A percentile compares a stretch with the other conserved stretches of the same genome.
Evolutionary conservation across 2,888 invertebrate species (phyloP).

Genomic region (Rhamnusium bicolor): DNA sequence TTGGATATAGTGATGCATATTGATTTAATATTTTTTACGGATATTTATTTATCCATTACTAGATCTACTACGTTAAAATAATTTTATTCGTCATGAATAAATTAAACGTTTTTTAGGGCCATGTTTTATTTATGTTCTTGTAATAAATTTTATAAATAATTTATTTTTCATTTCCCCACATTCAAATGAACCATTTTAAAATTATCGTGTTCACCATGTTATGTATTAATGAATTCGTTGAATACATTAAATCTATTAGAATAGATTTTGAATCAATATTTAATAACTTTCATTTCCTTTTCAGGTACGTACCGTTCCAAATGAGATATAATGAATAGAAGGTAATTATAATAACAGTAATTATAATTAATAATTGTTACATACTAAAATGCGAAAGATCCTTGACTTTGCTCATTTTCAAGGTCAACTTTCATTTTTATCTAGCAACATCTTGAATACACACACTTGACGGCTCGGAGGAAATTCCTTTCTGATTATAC

Average conservation of each 20-base stretch:
- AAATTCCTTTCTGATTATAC: background rate
- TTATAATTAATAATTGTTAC: background rate
- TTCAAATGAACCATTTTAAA: background rate
- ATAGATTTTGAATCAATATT: constrained; percentile 2
- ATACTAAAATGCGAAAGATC: background rate
- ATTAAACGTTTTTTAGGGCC: background rate
- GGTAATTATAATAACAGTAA: background rate
- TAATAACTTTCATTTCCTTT: constrained; percentile 13
- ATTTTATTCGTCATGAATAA: background rate
- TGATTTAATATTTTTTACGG: background rate
- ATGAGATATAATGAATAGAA: background rate
- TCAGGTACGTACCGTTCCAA: constrained; percentile 14
- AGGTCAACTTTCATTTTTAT: background rate
- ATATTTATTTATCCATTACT: background rate
- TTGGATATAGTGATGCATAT: background rate
- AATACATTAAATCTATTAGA: background rate
- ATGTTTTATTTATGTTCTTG: background rate
- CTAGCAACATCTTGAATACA: background rate
- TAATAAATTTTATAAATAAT: background rate
- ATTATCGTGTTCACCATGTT: background rate
- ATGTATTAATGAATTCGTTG: background rate
- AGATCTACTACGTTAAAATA: background rate
- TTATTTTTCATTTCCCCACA: background rate
- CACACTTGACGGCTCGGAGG: too few species aligned
- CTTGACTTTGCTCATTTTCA: background rate